Evolutionary conservation across 37 sponge, comb jelly and placozoan species (phyloP).

Genomic region (Bolinopsis microptera): DNA sequence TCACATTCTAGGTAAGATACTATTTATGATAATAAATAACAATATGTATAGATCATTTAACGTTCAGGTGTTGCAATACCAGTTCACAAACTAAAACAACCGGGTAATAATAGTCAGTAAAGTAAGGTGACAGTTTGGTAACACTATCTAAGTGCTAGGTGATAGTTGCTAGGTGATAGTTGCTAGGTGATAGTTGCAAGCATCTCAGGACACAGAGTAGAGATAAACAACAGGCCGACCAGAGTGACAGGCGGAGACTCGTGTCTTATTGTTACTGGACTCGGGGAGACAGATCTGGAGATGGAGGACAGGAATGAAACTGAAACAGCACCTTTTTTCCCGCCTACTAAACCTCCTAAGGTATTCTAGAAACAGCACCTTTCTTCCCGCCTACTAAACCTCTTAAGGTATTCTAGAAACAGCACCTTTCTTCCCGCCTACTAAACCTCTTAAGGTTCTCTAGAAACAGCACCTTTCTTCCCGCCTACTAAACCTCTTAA

Average conservation of each 20-base stretch:
- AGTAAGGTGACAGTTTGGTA: too few relatives aligned
- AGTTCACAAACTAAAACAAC: too few relatives aligned
- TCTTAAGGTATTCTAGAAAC: neutral
- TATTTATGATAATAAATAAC: too few relatives aligned
- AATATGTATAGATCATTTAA: too few relatives aligned
- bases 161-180: too few relatives aligned
- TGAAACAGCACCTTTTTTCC: constrained; percentile 20
- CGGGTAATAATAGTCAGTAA: too few relatives aligned
- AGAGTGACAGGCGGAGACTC: constrained; percentile 5
- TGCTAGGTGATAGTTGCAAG: too few relatives aligned
- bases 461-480: too few relatives aligned
- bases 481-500: too few relatives aligned
- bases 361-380: neutral
- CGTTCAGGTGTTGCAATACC: too few relatives aligned
- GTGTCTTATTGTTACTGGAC: neutral
- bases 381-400: neutral
- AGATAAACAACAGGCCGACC: constrained; percentile 21
- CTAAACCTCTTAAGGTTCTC: neutral
- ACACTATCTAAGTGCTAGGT: too few relatives aligned
- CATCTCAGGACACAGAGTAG: constrained; percentile 6
- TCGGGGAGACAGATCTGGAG: neutral
- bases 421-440: constrained; percentile 18
- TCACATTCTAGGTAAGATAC: neutral
- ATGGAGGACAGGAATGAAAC: neutral
- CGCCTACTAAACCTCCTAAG: neutral